These are phyloP conservation scores for Lasioglossum malachurum DNA, from an alignment of 2,888 invertebrate genomes.

Conservation along the genomic window DNA sequence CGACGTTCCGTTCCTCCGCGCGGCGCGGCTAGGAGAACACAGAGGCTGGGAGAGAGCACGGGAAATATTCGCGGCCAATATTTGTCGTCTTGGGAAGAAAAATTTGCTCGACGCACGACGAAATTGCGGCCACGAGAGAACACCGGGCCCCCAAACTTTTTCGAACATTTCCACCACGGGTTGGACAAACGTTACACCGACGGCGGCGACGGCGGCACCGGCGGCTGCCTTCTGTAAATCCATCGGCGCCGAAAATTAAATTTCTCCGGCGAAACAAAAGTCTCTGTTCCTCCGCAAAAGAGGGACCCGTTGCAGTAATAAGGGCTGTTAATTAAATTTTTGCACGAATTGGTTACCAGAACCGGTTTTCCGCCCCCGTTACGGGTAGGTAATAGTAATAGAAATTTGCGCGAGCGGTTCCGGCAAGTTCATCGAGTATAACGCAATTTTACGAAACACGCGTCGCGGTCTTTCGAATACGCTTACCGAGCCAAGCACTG, in stretches of 20 bases:
- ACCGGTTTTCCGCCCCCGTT: neutral
- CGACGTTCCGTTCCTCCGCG: constrained; percentile 10
- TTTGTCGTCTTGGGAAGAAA: constrained; percentile 21
- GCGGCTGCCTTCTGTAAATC: constrained; percentile 8
- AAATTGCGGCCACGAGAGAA: neutral
- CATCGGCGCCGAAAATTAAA: constrained; percentile 24
- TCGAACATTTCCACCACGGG: neutral
- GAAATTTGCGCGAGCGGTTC: constrained; percentile 32
- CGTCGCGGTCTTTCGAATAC: constrained; percentile 24
- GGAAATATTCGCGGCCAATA: constrained; percentile 1
- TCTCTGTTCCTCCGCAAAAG: constrained; percentile 18
- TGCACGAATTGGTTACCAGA: constrained; percentile 20
- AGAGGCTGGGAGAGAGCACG: neutral
- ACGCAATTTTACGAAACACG: constrained; percentile 17
- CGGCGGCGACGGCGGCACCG: neutral
- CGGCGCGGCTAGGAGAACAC: neutral
- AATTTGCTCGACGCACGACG: constrained; percentile 9
- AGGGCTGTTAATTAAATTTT: constrained; percentile 34
- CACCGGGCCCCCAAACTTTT: neutral
- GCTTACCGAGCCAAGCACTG: constrained; percentile 33
- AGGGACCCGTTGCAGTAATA: constrained; percentile 29
- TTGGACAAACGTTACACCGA: constrained; percentile 7
- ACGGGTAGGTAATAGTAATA: neutral
- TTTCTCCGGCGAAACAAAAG: constrained; percentile 30
- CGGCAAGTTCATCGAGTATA: neutral